Evolutionary conservation across 2,113 vertebrate genomes (phyloP), one percentile per base, ranked within the genome.

Genomic region (Dendrocopos noguchii): DNA sequence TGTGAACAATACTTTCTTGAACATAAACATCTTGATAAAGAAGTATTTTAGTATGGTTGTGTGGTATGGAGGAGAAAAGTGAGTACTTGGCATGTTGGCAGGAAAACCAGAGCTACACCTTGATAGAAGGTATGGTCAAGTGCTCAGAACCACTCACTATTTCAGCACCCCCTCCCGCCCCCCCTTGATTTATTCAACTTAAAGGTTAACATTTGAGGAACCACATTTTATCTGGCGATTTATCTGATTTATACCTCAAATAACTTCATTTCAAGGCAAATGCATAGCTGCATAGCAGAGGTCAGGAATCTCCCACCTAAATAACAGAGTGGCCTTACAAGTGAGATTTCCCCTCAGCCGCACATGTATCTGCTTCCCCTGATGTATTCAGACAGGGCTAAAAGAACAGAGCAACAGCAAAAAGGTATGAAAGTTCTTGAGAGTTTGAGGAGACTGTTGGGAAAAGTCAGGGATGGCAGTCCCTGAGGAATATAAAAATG

Each of bases 321-420:
- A 57, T 68, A 77, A 80, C 13, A 10, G 42, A 59, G 12, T 63
- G 61, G 17, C 47, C 46, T 60, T 33, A 33, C 4, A 55, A 60
- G 36, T 4, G 33, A 88, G 24, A 19, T 56, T 55, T 47, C 5
- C 16, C 8, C 10, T 80, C 42, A 71, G 56, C 27, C 70, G 71
- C 18, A 29, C 12, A 0, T 0, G 0, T 20, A 27, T 21, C 22
- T n/a, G 16, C 25, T 79, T 68, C 34, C 22, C 29, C 17, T 64
- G 33, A 9, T 20, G 6, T 12, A 50, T 80, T 87, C 57, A 66
- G 91, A 68, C 60, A n/a, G 21, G 52, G n/a, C 53, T 87, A 57
- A 73, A 90, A 85, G 53, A 65, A 13, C 10, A 77, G 47, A 50
- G 24, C 90, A 80, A 74, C 15, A 10, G 33, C 5, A 47, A 74